Conservation (phyloP, 1,140 invertebrate species). For the Drosophila parabipectinata region DNA sequence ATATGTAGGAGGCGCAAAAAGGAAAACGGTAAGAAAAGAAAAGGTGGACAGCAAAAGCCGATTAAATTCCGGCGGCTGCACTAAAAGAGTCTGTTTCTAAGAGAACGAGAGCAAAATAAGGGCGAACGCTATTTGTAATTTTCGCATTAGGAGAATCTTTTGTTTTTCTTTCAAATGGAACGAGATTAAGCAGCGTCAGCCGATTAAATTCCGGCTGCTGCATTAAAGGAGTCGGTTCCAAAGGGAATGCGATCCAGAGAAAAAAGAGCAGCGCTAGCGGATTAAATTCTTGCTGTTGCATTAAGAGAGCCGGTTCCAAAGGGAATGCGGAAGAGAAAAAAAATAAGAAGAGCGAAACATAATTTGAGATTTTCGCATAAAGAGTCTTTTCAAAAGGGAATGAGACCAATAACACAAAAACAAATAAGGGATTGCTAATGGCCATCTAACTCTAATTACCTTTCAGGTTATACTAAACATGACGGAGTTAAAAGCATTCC, state of each 20-base stretch:
- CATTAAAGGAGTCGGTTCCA: slow-evolving; percentile 1
- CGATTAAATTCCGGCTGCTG: background rate
- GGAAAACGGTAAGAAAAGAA: background rate
- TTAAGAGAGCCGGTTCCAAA: background rate
- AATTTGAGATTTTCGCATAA: slow-evolving; percentile 2
- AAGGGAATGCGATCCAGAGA: background rate
- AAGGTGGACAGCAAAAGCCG: background rate
- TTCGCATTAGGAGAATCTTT: background rate
- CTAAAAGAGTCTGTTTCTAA: too few relatives aligned
- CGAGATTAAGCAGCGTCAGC: background rate
- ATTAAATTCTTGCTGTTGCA: slow-evolving; percentile 1
- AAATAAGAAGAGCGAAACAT: background rate
- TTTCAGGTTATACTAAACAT: background rate
- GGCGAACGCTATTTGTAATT: background rate
- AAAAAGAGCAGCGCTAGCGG: background rate
- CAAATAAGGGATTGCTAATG: background rate
- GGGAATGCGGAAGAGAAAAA: background rate
- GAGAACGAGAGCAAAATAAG: background rate
- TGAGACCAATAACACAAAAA: background rate
- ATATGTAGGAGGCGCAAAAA: too few relatives aligned
- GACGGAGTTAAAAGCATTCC: background rate
- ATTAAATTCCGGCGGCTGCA: background rate
- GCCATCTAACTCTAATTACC: background rate
- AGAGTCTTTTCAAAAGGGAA: background rate
- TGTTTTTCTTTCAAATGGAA: background rate